Evolutionary conservation across 2,888 invertebrate genomes (phyloP).

Genomic region (Leptopilina syphax): DNA sequence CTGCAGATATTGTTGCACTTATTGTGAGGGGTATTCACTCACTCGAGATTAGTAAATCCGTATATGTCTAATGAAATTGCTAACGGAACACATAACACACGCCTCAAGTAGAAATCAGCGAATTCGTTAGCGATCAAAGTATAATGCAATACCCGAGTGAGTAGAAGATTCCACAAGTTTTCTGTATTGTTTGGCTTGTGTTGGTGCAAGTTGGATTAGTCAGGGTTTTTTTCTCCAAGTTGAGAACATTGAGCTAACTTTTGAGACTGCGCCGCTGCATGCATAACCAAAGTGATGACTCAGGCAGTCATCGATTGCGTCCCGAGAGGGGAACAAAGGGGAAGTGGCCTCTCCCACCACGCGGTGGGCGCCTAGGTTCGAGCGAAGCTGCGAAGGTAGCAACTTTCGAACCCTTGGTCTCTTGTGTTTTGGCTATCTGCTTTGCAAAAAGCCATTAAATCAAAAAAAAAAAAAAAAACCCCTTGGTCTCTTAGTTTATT

Average conservation of each 20-base stretch:
- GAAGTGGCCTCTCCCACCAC: too few relatives aligned
- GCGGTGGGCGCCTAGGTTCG: too few relatives aligned
- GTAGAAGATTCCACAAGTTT: background rate
- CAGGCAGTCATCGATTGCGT: background rate
- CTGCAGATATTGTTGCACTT: background rate
- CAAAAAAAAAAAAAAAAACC: too few relatives aligned
- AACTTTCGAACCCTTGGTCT: too few relatives aligned
- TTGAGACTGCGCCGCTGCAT: background rate
- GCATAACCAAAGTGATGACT: conserved; percentile 15
- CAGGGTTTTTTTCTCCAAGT: background rate
- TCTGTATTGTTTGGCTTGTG: background rate
- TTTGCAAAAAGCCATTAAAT: too few relatives aligned
- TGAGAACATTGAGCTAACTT: too few relatives aligned
- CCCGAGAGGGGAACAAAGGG: too few relatives aligned
- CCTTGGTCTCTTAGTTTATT: too few relatives aligned
- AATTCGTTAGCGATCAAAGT: background rate
- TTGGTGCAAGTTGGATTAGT: background rate
- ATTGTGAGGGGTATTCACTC: background rate
- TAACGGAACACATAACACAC: background rate
- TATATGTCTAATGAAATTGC: background rate
- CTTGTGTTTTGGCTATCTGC: too few relatives aligned
- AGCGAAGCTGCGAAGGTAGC: too few relatives aligned
- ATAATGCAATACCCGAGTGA: background rate
- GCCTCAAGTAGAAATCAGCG: background rate
- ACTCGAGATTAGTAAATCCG: background rate